Base-by-base conservation (phyloP, 2,113 vertebrate genomes). In the Gadus macrocephalus region DNA sequence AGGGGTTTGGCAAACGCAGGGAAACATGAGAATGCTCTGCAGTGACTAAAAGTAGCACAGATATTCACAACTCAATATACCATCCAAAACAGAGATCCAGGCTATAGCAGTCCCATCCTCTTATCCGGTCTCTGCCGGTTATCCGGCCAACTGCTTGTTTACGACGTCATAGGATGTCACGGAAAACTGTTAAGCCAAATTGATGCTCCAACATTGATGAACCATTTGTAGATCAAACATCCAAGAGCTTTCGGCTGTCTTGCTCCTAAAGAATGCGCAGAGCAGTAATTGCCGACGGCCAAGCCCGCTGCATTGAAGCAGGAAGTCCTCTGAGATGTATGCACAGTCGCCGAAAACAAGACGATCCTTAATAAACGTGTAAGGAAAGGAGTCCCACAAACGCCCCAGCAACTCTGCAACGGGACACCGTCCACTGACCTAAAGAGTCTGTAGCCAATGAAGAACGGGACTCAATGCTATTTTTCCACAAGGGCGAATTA, bases 31-130 rank as follows among this genome's bases (percentile, higher is more conserved):
- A 86, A 64, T 78, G 80, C 76, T 75, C 72, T 78, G 71, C 83
- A 79, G 84, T 31, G 68, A 85, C 85, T 90, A 90, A 87, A 91
- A 89, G 88, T 89, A 89, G 87, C 86, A 85, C 87, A 87, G 81
- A 87, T 83, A 86, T 88, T 90, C 81, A 85, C 86, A 89, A 89
- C 77, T 85, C 82, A 86, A 80, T 86, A 82, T 79, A 19, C 84
- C 69, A 71, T 81, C 78, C 80, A 80, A 78, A 80, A 66, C 81
- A 69, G 79, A 64, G 69, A 85, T 78, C 77, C 70, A 75, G 72
- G 62, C 69, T 42, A 12, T n/a, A 35, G 62, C 5, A 16, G 74
- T 70, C 61, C 68, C 53, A 58, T 66, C 17, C 81, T 81, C 78
- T 49, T 77, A 83, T 83, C 74, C 70, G 73, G 27, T 75, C 78